phyloP scores from a whole-genome alignment of 2,113 vertebrate genomes.

The Acanthochromis polyacanthus region DNA sequence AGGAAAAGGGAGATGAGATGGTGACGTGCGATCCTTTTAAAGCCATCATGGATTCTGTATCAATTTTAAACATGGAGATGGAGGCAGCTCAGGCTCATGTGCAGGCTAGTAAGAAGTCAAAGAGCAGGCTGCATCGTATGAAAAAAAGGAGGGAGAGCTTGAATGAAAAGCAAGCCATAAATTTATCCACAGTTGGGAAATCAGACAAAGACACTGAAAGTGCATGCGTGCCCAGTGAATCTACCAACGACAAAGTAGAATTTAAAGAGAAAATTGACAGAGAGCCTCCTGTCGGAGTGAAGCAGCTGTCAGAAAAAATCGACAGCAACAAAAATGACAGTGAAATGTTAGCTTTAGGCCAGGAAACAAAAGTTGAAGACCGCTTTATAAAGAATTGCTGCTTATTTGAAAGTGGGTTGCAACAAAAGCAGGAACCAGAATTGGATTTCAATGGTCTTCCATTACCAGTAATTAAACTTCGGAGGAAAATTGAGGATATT shows the following conservation, averaged over 20 bases:
- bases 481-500: constrained; percentile 78
- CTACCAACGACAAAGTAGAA: constrained; percentile 2
- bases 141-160: constrained; percentile 62
- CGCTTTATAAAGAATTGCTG: constrained; percentile 64
- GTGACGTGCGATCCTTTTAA: constrained; percentile 78
- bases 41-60: constrained; percentile 84
- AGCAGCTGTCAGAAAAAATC: constrained; percentile 1
- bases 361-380: constrained; percentile 67
- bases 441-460: constrained; percentile 49
- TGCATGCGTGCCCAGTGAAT: not conserved
- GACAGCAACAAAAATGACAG: constrained; percentile 14
- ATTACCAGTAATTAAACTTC: constrained; percentile 80
- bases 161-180: constrained; percentile 22
- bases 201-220: constrained; percentile 16
- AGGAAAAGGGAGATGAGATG: constrained; percentile 46
- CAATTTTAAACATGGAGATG: constrained; percentile 84
- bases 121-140: constrained; percentile 72
- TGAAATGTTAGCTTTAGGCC: not conserved
- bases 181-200: not conserved
- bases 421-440: constrained; percentile 51
- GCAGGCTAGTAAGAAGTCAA: constrained; percentile 75
- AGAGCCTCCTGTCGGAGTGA: not conserved
- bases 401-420: constrained; percentile 54
- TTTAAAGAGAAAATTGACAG: constrained; percentile 19
- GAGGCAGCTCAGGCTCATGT: constrained; percentile 79